Evolutionary conservation across 2,113 vertebrate species (phyloP).

Genomic region (Engraulis encrasicolus): DNA sequence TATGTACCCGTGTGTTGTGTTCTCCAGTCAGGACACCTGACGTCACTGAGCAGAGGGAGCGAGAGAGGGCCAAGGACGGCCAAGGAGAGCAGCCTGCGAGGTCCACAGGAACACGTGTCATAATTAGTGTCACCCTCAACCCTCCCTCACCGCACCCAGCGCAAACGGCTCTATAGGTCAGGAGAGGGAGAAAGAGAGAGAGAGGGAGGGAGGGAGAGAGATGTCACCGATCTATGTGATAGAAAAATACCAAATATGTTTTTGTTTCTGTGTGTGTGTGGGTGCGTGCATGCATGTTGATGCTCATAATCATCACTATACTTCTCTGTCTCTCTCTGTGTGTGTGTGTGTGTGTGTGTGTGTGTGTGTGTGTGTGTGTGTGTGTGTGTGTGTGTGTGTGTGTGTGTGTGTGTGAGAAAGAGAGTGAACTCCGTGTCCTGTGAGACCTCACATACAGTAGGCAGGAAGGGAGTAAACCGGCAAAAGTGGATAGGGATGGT

Average conservation of each 20-base stretch:
- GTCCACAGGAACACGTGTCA: slow-evolving; percentile 3
- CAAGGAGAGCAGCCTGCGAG: neutral
- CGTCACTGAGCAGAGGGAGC: neutral
- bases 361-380: neutral
- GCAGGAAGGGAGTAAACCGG: neutral
- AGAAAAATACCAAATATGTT: neutral
- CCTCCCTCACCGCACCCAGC: neutral
- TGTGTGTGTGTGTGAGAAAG: neutral
- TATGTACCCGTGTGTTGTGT: neutral
- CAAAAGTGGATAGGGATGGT: neutral
- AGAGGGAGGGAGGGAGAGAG: neutral
- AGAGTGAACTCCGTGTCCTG: neutral
- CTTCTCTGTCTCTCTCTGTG: no score
- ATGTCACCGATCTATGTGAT: neutral
- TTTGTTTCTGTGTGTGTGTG: neutral
- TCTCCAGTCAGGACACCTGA: neutral
- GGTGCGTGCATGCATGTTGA: neutral
- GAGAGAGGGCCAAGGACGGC: neutral
- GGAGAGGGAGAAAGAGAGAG: neutral
- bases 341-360: neutral
- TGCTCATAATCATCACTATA: no score
- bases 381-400: neutral
- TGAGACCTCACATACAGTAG: neutral
- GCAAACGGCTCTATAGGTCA: neutral
- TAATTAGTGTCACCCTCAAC: neutral